phyloP scores from a whole-genome alignment of 2,797 vertebrate species.

The Carduelis carduelis region DNA sequence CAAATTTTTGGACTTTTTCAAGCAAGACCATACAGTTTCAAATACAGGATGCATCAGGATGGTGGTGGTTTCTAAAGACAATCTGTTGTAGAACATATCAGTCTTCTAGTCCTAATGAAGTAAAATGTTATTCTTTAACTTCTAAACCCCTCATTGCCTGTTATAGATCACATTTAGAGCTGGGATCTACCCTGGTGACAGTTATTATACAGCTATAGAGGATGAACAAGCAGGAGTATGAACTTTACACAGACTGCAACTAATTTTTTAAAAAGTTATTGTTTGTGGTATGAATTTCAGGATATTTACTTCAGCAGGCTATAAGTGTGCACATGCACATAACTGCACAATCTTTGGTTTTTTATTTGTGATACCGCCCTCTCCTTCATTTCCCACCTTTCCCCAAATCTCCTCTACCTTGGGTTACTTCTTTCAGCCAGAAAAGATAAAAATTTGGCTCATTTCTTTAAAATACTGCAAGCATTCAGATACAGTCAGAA shows the following conservation, averaged over 20 bases:
- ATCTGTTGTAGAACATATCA: background rate
- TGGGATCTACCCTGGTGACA: background rate
- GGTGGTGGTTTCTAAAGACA: background rate
- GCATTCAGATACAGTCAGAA: background rate
- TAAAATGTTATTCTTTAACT: background rate
- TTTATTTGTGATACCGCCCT: background rate
- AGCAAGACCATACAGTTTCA: background rate
- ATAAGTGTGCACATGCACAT: rapidly evolving
- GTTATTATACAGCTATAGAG: background rate
- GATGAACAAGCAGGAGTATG: background rate
- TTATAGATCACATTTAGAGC: background rate
- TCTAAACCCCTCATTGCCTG: background rate
- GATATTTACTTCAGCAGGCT: background rate
- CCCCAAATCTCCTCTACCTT: background rate
- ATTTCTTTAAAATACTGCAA: background rate
- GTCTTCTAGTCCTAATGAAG: background rate
- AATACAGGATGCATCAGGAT: background rate
- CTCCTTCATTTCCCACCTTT: background rate
- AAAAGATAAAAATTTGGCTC: background rate
- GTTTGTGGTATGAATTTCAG: background rate
- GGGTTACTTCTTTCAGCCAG: background rate
- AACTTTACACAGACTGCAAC: background rate
- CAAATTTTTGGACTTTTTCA: background rate
- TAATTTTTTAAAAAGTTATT: background rate
- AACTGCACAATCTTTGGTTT: background rate